Base-by-base conservation (phyloP, 2,888 invertebrate genomes). In the Margaritifera margaritifera region DNA sequence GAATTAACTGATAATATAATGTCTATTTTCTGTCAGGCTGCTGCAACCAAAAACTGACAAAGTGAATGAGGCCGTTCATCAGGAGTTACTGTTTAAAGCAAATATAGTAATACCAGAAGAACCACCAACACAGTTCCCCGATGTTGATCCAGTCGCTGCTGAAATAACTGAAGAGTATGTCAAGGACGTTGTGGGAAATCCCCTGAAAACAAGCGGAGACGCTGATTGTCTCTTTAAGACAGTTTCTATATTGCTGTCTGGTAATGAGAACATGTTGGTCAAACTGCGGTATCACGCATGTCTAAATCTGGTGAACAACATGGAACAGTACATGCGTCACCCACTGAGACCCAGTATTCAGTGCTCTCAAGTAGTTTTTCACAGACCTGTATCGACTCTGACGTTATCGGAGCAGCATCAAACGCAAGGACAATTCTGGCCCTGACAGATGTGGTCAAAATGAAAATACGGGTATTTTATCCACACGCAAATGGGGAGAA, bases 281-380 rank as follows among this genome's bases (percentile, higher is more conserved):
- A 42, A 15, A n/a, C 25, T 63, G 25, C 6, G 63, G 6, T 63
- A 63, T 27, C 63, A 55, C 27, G 25, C 63, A 22, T 63, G 63
- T n/a, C 6, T 55, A 5, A 27, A 55, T 19, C 27, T 63, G 8
- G 27, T 54, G 8, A 19, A 20, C 6, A 27, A 27, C 18, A 6
- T 15, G 54, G 27, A 53, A n/a, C n/a, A n/a, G n/a, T 63, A 63
- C 55, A 54, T 55, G 31, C 24, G 6, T 31, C 42, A 63, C 27
- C 63, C 54, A 19, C 24, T 53, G 19, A 20, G 63, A 20, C 54
- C 24, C 18, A 19, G 55, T 8, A 54, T 63, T 22, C 55, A 53
- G 55, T n/a, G 18, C 27, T 64, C 6, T 54, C 50, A 42, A 15
- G 27, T 4, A 27, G 27, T 24, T 64, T 25, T 55, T 42, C 54